Evolutionary conservation across 2,113 vertebrate genomes (phyloP).

Genomic region (Pterocles burchelli): DNA sequence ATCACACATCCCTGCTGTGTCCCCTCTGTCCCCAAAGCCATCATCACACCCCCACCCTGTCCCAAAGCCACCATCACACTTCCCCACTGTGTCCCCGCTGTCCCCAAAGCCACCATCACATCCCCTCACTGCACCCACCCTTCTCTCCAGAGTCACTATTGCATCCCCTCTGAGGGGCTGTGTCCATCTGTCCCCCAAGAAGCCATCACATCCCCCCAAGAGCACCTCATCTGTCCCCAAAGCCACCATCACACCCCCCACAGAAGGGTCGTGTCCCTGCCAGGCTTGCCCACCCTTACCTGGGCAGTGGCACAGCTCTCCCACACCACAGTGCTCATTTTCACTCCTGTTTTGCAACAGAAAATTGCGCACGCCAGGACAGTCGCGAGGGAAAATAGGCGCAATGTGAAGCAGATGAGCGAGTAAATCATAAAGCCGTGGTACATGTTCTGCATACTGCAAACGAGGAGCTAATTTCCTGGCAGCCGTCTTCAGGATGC

Average conservation of each 20-base stretch:
- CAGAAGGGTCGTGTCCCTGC: neutral
- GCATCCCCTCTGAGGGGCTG: neutral
- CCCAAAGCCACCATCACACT: neutral
- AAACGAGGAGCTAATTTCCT: conserved; percentile 30
- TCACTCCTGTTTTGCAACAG: conserved; percentile 24
- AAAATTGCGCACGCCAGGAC: neutral
- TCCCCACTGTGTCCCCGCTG: too few relatives aligned
- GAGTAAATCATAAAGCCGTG: conserved; percentile 1
- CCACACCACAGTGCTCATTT: conserved; percentile 16
- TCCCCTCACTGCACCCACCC: too few relatives aligned
- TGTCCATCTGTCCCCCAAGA: neutral
- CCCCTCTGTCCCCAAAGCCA: neutral
- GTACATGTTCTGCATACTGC: conserved; percentile 37
- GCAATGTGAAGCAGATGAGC: conserved; percentile 32
- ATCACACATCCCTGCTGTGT: fast-evolving
- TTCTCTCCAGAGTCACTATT: neutral
- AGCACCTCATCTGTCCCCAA: neutral
- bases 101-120: neutral
- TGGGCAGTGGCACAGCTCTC: neutral
- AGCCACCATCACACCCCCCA: neutral
- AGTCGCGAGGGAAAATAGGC: neutral
- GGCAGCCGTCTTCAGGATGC: neutral
- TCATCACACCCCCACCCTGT: too few relatives aligned
- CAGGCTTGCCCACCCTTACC: neutral
- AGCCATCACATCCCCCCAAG: neutral